phyloP scores from a whole-genome alignment of 1,140 invertebrate species.

The Drosophila kurseongensis region DNA sequence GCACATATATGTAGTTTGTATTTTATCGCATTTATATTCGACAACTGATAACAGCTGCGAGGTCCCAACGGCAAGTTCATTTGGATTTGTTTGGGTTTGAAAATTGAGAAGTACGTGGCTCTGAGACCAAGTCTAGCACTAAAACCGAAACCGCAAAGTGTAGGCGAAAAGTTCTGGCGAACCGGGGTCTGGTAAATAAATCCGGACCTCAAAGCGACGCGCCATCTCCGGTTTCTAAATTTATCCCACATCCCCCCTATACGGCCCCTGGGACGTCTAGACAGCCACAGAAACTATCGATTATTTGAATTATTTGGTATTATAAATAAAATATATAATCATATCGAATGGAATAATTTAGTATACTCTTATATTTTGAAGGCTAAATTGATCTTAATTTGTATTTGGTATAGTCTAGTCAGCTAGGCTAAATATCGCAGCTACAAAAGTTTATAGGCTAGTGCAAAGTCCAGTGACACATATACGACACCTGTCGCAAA shows the following conservation, averaged over 20 bases:
- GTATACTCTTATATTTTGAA: background rate
- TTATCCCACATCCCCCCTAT: background rate
- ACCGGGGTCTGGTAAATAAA: conserved; percentile 29
- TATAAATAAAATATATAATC: too few relatives aligned
- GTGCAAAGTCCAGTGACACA: conserved; percentile 31
- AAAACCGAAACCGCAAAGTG: conserved; percentile 47
- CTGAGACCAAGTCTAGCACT: conserved; percentile 23
- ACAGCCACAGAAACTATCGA: background rate
- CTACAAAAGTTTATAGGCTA: conserved; percentile 3
- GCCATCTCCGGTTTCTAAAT: conserved; percentile 34
- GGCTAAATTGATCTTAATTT: background rate
- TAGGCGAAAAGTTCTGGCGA: conserved; percentile 18
- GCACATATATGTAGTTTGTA: conserved; percentile 13
- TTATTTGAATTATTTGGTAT: background rate
- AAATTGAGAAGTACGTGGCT: conserved; percentile 46
- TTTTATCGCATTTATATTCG: conserved; percentile 61
- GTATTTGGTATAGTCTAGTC: conserved; percentile 2
- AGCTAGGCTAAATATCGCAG: conserved; percentile 30
- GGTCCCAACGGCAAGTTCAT: conserved; percentile 17
- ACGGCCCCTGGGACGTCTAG: conserved; percentile 6
- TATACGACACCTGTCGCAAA: conserved; percentile 38
- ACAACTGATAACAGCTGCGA: conserved; percentile 42
- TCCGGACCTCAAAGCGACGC: conserved; percentile 17
- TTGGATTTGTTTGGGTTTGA: conserved; percentile 34
- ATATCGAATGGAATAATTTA: too few relatives aligned